A percentile compares a stretch with the other conserved stretches of the same genome.
These are phyloP conservation scores for Belonocnema kinseyi DNA, from an alignment of 1,140 invertebrate genomes.

Conservation along the genomic window DNA sequence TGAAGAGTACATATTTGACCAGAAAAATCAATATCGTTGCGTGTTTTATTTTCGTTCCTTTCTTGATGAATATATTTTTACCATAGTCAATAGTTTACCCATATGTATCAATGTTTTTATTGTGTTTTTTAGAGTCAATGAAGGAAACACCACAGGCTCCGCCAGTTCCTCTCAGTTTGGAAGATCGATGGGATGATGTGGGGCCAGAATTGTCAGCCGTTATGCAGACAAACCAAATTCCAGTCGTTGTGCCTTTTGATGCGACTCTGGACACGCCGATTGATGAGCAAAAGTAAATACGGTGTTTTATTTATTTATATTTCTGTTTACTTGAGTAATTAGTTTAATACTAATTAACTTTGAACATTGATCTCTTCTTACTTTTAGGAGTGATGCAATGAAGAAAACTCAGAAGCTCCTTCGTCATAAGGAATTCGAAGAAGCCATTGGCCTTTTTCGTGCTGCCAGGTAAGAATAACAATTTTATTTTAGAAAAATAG, in stretches of 20 bases:
- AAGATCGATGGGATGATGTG: slow-evolving; percentile 85
- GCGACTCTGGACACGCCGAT: slow-evolving; percentile 87
- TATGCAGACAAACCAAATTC: slow-evolving; percentile 78
- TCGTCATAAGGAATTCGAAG: slow-evolving; percentile 81
- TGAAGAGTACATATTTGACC: not conserved
- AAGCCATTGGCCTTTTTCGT: slow-evolving; percentile 88
- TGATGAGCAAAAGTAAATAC: slow-evolving; percentile 90
- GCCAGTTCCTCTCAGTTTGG: slow-evolving; percentile 65
- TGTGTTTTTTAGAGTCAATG: slow-evolving; percentile 34
- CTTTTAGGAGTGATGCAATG: slow-evolving; percentile 88
- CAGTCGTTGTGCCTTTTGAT: slow-evolving; percentile 89
- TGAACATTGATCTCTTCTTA: not conserved
- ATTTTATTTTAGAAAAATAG: slow-evolving; percentile 34
- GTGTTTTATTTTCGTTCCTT: not conserved
- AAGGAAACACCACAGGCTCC: slow-evolving; percentile 57
- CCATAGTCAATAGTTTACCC: not conserved
- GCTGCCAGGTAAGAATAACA: slow-evolving; percentile 84
- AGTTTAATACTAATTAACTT: not conserved
- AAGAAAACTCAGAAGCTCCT: slow-evolving; percentile 88
- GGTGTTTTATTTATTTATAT: not conserved
- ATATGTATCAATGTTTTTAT: not conserved
- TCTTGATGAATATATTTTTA: not conserved
- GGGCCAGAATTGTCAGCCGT: slow-evolving; percentile 82
- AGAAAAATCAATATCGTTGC: slow-evolving; percentile 17
- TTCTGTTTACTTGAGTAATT: slow-evolving; percentile 34